phyloP scores from a whole-genome alignment of 2,888 invertebrate species.

The Pristionchus exspectatus region DNA sequence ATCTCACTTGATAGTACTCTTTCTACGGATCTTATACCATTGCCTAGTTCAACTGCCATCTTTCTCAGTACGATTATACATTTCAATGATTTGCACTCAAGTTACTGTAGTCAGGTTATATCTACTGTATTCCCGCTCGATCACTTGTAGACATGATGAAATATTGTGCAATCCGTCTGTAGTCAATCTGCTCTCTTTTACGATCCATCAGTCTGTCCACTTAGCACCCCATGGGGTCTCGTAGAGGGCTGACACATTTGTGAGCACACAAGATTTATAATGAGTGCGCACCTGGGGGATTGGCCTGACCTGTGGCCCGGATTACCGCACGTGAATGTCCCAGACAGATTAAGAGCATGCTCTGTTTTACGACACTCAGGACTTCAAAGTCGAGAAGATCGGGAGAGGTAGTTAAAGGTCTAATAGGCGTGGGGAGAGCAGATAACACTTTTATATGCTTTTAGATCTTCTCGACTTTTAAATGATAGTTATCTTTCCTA shows the following conservation, averaged over 20 bases:
- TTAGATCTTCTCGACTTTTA: no score
- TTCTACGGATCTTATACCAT: slow-evolving; percentile 1
- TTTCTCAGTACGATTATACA: neutral
- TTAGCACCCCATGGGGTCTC: slow-evolving; percentile 24
- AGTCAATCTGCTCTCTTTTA: neutral
- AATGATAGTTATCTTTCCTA: no score
- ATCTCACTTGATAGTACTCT: neutral
- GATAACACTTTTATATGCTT: no score
- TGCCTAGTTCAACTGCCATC: slow-evolving; percentile 23
- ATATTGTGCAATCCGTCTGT: neutral
- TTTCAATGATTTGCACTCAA: neutral
- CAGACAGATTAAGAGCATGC: neutral
- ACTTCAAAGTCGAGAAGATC: no score
- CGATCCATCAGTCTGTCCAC: neutral
- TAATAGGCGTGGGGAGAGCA: no score
- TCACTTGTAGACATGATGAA: neutral
- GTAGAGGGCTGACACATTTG: neutral
- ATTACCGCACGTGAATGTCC: slow-evolving; percentile 1
- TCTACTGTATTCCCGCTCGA: no score
- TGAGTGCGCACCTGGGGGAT: slow-evolving; percentile 3
- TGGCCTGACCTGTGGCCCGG: no score
- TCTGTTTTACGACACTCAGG: neutral
- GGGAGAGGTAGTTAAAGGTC: no score
- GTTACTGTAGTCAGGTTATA: neutral
- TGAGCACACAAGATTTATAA: slow-evolving; percentile 11